A percentile compares a stretch with the other conserved stretches of the same genome.
Conservation (phyloP, 2,888 invertebrate genomes). For the Scaptomyza parva region DNA sequence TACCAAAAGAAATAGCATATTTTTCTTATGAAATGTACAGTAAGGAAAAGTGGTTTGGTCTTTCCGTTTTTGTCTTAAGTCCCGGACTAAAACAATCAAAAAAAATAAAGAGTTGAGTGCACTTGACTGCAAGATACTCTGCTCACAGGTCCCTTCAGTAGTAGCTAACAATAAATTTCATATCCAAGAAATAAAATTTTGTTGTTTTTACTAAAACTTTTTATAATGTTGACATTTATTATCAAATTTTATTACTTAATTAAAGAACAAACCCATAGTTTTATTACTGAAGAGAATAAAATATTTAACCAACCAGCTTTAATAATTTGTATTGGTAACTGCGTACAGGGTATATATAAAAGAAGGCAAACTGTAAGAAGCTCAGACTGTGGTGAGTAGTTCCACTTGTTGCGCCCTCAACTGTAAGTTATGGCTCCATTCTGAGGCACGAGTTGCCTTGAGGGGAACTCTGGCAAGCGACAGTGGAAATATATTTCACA, state of each 20-base stretch:
- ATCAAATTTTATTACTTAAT: too few species aligned
- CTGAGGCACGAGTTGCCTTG: conserved; percentile 28
- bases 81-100: conserved; percentile 48
- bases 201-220: too few species aligned
- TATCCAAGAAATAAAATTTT: too few species aligned
- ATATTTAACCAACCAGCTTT: background rate
- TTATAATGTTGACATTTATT: too few species aligned
- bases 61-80: conserved; percentile 27
- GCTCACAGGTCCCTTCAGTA: background rate
- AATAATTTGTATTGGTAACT: background rate
- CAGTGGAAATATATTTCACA: conserved; percentile 59
- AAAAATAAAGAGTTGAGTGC: conserved; percentile 4
- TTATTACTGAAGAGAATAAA: too few species aligned
- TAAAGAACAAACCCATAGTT: too few species aligned
- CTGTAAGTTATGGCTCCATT: conserved; percentile 44
- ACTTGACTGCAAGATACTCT: background rate
- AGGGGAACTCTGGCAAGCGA: conserved; percentile 35
- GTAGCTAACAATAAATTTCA: too few species aligned
- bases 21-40: conserved; percentile 58
- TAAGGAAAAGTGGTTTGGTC: conserved; percentile 46
- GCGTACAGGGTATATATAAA: conserved; percentile 5
- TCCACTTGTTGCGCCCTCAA: conserved; percentile 49
- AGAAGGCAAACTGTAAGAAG: conserved; percentile 9
- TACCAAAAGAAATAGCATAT: conserved; percentile 43
- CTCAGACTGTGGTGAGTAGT: conserved; percentile 8